Evolutionary conservation across 2,797 vertebrate genomes (phyloP), one percentile per base, ranked within the genome.

Genomic region (Gymnothorax reevesii): DNA sequence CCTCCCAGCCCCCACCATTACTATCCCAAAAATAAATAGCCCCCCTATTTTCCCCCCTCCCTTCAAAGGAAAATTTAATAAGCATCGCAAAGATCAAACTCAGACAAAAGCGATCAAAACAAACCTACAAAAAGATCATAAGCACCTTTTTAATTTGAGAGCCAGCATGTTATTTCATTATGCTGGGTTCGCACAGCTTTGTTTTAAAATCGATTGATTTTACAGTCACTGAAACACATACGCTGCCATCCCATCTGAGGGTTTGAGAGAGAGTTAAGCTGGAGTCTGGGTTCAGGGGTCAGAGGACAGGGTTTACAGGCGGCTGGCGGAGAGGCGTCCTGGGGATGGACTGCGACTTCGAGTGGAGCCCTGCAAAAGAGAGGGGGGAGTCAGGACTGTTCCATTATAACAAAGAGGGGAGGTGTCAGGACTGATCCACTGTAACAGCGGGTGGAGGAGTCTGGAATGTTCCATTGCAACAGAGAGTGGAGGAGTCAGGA

Each of bases 291-390:
- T 79, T 71, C 73, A 42, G 77, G 80, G 75, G 80, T 87, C 69
- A 86, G 84, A 59, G 79, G 71, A 66, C 77, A 25, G 33, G 60
- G 77, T 59, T 95, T 92, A 96, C 87, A 96, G 94, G 80, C 83
- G 87, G 77, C 94, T 94, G 0, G 92, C 57, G 54, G 88, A 92
- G 25, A 96, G 94, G 6, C 91, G 91, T 15, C 90, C 91, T 84
- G 95, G 95, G 54, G 95, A 97, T 62, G 92, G 88, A 49, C 94
- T 95, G 88, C 93, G 94, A 88, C 88, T 94, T 88, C 88, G 89
- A 64, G 89, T 95, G 89, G 92, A 93, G 79, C 87, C 91, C 96
- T 96, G 79, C 54, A 88, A 90, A n/a, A n/a, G n/a, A n/a, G n/a
- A n/a, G n/a, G n/a, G n/a, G n/a, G n/a, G n/a, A n/a, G n/a, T n/a